These are phyloP conservation scores for Numenius phaeopus DNA, from an alignment of 2,797 vertebrate genomes.

Conservation along the genomic window DNA sequence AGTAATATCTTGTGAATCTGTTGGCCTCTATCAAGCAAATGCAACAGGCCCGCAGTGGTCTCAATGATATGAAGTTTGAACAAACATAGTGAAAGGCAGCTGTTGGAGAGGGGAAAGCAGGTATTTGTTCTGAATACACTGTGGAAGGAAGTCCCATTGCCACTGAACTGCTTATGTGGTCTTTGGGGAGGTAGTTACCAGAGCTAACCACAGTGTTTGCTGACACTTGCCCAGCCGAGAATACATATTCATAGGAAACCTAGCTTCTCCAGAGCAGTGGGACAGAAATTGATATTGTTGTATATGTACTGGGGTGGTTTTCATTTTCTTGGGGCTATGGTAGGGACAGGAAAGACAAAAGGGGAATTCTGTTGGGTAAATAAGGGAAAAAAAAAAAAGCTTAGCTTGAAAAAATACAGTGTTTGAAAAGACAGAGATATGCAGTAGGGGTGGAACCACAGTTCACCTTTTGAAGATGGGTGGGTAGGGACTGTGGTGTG, in stretches of 20 bases:
- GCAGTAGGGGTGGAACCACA: not conserved
- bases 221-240: not conserved
- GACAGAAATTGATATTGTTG: not conserved
- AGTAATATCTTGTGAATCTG: not conserved
- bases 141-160: not conserved
- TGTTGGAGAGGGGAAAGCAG: not conserved
- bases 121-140: not conserved
- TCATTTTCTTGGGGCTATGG: not conserved
- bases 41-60: accelerated
- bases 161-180: not conserved
- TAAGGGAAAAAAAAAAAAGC: not conserved
- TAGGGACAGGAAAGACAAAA: not conserved
- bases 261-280: not conserved
- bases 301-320: not conserved
- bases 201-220: accelerated
- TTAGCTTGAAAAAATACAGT: not conserved
- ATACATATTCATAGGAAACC: not conserved
- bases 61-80: not conserved
- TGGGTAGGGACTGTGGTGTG: not conserved
- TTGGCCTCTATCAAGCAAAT: not conserved
- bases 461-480: not conserved
- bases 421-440: not conserved
- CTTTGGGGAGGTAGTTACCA: not conserved
- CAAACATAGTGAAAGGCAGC: not conserved
- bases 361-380: not conserved